These are phyloP conservation scores for Metridium senile DNA, from an alignment of 92 coral and sea anemone genomes.

Conservation along the genomic window DNA sequence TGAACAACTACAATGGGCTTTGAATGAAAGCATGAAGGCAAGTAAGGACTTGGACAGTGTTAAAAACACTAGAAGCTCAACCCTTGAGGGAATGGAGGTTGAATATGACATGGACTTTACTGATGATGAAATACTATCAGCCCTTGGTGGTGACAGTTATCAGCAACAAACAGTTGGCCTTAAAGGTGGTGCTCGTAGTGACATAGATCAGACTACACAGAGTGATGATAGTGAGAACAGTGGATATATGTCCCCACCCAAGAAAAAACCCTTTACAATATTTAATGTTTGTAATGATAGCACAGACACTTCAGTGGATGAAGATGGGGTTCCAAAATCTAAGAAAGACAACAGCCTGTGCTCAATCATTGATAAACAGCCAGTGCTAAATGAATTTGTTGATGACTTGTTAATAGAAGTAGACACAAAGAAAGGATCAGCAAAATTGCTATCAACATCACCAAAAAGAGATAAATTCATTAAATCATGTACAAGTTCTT, in stretches of 20 bases:
- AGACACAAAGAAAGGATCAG: constrained; percentile 1
- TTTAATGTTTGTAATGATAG: constrained; percentile 25
- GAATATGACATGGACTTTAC: constrained; percentile 28
- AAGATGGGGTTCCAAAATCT: not conserved
- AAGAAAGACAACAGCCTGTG: constrained; percentile 31
- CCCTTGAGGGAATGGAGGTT: not conserved
- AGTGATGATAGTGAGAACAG: not conserved
- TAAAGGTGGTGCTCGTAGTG: constrained; percentile 10
- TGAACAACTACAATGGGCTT: constrained; percentile 62
- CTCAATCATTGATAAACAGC: constrained; percentile 32
- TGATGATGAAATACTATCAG: constrained; percentile 33
- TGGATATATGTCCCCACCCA: not conserved
- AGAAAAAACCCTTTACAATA: not conserved
- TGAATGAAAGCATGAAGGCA: constrained; percentile 50
- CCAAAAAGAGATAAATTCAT: constrained; percentile 10
- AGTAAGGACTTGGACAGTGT: not conserved
- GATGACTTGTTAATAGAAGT: constrained; percentile 47
- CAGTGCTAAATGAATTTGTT: constrained; percentile 44
- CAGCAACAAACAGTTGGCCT: constrained; percentile 1
- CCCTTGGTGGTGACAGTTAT: not conserved
- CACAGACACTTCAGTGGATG: constrained; percentile 23
- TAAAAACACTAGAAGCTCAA: not conserved
- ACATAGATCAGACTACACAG: not conserved
- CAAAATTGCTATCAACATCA: not conserved
- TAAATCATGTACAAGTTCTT: constrained; percentile 19